Evolutionary conservation across 2,888 invertebrate genomes (phyloP).

Genomic region (Ormia ochracea): DNA sequence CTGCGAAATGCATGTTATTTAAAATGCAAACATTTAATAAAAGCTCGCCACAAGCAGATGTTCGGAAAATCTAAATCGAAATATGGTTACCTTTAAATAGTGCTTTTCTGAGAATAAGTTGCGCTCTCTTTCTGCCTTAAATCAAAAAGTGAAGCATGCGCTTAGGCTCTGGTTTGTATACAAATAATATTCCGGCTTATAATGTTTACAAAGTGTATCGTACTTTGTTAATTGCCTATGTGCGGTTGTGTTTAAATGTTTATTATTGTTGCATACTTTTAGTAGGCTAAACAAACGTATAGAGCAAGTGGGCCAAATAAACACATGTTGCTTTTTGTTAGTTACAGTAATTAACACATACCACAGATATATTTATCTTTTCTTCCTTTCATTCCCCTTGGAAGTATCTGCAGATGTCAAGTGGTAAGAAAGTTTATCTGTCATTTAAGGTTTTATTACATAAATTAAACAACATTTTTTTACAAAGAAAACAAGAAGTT

Average conservation of each 20-base stretch:
- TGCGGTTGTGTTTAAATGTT: neutral
- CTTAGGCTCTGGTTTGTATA: constrained; percentile 42
- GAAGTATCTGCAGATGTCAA: neutral
- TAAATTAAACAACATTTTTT: neutral
- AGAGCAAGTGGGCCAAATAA: constrained; percentile 17
- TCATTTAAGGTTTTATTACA: neutral
- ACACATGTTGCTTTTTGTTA: constrained; percentile 49
- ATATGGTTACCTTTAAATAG: constrained; percentile 24
- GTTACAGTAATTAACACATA: neutral
- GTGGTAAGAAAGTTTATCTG: neutral
- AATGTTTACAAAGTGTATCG: constrained; percentile 39
- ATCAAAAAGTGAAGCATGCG: constrained; percentile 36
- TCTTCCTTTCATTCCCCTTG: neutral
- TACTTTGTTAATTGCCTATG: neutral
- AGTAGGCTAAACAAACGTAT: constrained; percentile 30
- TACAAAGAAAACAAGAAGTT: neutral
- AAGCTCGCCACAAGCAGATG: constrained; percentile 44
- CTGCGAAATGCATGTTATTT: constrained; percentile 48
- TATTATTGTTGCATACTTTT: constrained; percentile 32
- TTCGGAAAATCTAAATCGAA: neutral
- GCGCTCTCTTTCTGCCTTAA: neutral
- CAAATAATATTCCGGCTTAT: constrained; percentile 36
- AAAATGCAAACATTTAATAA: constrained; percentile 39
- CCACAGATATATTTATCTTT: neutral
- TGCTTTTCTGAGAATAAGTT: constrained; percentile 12